Percentiles rank a stretch among this genome's conserved stretches.
Conservation (phyloP, 2,113 vertebrate species). For the Pachyramphus minor region DNA sequence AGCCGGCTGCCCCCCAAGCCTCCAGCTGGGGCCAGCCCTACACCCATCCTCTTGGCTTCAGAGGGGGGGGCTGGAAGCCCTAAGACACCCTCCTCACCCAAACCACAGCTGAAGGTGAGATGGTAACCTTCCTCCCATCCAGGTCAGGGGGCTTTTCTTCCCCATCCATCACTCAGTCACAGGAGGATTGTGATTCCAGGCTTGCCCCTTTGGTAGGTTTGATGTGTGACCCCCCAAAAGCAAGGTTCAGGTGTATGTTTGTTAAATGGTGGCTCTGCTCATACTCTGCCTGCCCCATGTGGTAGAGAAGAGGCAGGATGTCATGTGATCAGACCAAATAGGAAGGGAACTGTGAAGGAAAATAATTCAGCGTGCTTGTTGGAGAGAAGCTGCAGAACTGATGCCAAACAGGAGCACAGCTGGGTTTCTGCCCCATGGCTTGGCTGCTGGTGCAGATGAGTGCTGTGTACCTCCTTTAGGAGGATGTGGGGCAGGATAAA, state of each 20-base stretch:
- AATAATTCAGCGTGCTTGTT: neutral
- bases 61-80: constrained; percentile 23
- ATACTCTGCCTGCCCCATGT: neutral
- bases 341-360: neutral
- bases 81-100: constrained; percentile 54
- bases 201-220: neutral
- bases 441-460: neutral
- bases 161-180: fast-evolving
- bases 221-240: neutral
- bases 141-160: neutral
- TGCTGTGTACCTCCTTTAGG: neutral
- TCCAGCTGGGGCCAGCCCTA: constrained; percentile 51
- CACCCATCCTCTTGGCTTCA: constrained; percentile 42
- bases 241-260: neutral
- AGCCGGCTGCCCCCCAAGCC: constrained; percentile 46
- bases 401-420: neutral
- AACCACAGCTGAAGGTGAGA: constrained; percentile 75
- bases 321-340: neutral
- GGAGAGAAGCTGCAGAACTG: neutral
- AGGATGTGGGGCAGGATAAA: neutral
- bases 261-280: neutral
- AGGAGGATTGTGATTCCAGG: neutral
- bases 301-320: neutral
- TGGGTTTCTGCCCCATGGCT: neutral
- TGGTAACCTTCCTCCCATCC: neutral